Evolutionary conservation across 2,797 vertebrate species (phyloP), one percentile per base, ranked within the genome.

Genomic region (Paedocypris micromegethes): DNA sequence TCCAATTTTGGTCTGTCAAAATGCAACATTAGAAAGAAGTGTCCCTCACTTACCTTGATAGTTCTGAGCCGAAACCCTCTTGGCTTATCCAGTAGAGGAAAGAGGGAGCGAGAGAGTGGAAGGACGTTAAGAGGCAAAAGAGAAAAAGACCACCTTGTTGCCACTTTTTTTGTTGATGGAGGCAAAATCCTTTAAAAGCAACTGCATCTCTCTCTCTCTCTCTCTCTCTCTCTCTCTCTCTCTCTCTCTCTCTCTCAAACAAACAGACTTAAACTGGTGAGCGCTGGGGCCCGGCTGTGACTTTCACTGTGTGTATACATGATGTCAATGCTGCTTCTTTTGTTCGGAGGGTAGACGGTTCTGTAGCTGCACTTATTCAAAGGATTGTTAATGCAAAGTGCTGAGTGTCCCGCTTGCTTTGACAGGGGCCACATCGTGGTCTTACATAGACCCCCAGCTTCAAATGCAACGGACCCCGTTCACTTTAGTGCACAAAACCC

Each of bases 301-400:
- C 68, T 80, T 66, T 78, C 43, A 56, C 68, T 58, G 43, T 60
- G 59, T 44, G 70, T 61, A 58, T 44, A 57, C 37, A 53, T 73
- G 75, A 70, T 76, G 74, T 75, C 67, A 57, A 56, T 81, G 74
- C 73, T 68, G 77, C 65, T 73, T 72, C 80, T 82, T 81, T 76
- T 83, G 66, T 74, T 65, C 48, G 7, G 78, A 86, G 78, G 81
- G 79, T 84, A 84, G 78, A 74, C 75, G 72, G 80, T 82, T 87
- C 86, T 83, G 72, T 86, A 90, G 85, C 76, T 78, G 57, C 56
- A 82, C 81, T 86, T 86, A 70, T 89, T 88, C 88, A 85, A 79
- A 82, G 83, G 84, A 84, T 78, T 88, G 85, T 88, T 84, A 88
- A 89, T 83, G 81, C 82, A 88, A 88, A 82, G 76, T 86, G 89